Percentiles rank a stretch among this genome's conserved stretches.
Conservation (phyloP, 35 echinoderm and acorn worm genomes). For the Amphiura filiformis region DNA sequence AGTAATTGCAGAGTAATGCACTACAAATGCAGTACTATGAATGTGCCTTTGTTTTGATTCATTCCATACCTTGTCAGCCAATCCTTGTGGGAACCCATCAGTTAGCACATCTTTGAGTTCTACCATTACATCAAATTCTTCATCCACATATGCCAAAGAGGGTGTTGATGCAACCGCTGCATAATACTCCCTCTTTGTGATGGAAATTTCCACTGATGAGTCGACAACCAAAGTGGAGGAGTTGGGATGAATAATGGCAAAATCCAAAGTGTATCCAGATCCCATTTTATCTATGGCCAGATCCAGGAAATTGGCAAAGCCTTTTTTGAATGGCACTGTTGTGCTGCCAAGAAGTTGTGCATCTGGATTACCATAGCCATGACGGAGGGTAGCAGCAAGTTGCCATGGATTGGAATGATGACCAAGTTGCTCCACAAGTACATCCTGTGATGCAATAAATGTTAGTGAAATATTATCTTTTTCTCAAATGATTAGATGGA, state of each 20-base stretch:
- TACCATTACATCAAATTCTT: slow-evolving; percentile 54
- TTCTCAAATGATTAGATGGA: too few species aligned
- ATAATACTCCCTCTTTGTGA: slow-evolving; percentile 45
- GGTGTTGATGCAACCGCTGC: slow-evolving; percentile 27
- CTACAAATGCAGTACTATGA: too few species aligned
- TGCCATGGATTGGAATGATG: slow-evolving; percentile 72
- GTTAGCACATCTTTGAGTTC: slow-evolving; percentile 54
- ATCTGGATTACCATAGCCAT: not conserved
- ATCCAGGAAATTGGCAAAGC: slow-evolving; percentile 77
- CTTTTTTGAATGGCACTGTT: slow-evolving; percentile 56
- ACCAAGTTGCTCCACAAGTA: slow-evolving; percentile 60
- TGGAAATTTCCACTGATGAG: slow-evolving; percentile 39
- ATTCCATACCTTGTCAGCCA: slow-evolving; percentile 30
- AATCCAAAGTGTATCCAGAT: slow-evolving; percentile 63
- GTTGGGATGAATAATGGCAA: slow-evolving; percentile 67
- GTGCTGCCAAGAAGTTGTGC: slow-evolving; percentile 50
- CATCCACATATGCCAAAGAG: not conserved
- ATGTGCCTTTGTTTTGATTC: not conserved
- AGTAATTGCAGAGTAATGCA: too few species aligned
- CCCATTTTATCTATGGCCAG: slow-evolving; percentile 48
- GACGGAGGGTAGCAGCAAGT: slow-evolving; percentile 49
- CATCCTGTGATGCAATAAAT: slow-evolving; percentile 49
- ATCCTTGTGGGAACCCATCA: not conserved
- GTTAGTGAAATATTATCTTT: too few species aligned
- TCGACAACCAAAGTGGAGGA: slow-evolving; percentile 37